Conservation (phyloP, 2,888 invertebrate species). For the Heliconius ethilla region DNA sequence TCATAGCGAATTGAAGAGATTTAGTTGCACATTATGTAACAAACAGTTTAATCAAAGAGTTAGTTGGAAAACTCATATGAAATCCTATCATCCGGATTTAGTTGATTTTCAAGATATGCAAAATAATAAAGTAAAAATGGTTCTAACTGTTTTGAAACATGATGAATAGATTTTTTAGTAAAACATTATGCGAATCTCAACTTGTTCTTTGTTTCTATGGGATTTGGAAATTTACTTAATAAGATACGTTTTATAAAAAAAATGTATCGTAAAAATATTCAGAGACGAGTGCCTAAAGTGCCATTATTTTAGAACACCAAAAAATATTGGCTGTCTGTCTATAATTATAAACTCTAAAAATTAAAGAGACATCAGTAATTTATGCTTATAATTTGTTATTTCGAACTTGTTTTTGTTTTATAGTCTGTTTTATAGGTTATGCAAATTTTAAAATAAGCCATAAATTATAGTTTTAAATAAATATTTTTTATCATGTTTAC, state of each 20-base stretch:
- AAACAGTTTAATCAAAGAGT: constrained; percentile 74
- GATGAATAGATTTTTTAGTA: constrained; percentile 40
- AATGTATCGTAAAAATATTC: neutral
- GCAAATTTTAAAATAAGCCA: constrained; percentile 27
- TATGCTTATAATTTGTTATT: constrained; percentile 16
- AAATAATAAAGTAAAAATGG: constrained; percentile 59
- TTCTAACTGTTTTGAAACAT: constrained; percentile 53
- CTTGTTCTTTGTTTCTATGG: neutral
- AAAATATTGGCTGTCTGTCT: too few relatives aligned
- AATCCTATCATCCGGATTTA: constrained; percentile 68
- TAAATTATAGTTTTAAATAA: constrained; percentile 30
- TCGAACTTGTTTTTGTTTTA: constrained; percentile 38
- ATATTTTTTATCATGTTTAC: constrained; percentile 16
- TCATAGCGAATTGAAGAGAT: constrained; percentile 70
- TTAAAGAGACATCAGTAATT: constrained; percentile 7
- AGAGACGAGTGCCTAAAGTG: constrained; percentile 4
- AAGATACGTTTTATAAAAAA: neutral
- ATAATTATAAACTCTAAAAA: neutral
- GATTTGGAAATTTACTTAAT: neutral
- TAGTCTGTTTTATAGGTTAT: constrained; percentile 35
- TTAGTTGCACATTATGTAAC: constrained; percentile 67
- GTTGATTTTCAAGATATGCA: constrained; percentile 57
- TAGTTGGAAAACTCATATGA: constrained; percentile 75
- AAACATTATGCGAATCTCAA: neutral
- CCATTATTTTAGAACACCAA: too few relatives aligned